Conservation (phyloP, 2,888 invertebrate species). For the Perizoma affinitatum region DNA sequence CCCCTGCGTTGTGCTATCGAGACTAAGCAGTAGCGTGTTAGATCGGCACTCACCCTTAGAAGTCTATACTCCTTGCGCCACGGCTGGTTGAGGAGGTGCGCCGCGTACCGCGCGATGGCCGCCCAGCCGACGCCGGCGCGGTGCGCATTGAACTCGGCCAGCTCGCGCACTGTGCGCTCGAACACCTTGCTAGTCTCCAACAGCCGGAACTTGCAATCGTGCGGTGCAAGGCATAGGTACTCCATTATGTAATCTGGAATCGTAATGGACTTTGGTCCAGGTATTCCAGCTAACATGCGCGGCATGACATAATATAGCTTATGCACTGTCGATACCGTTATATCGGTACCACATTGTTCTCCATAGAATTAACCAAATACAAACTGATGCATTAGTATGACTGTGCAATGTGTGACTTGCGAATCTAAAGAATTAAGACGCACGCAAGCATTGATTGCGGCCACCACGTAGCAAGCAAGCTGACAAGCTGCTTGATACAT, state of each 20-base stretch:
- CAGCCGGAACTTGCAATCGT: conserved; percentile 91
- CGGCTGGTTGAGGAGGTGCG: conserved; percentile 92
- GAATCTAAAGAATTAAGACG: too few relatives aligned
- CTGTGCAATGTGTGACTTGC: too few relatives aligned
- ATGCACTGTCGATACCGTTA: too few relatives aligned
- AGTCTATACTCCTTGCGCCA: conserved; percentile 93
- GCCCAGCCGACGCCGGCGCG: conserved; percentile 93
- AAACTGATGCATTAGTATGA: too few relatives aligned
- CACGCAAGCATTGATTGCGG: too few relatives aligned
- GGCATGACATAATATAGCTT: too few relatives aligned
- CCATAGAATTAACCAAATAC: too few relatives aligned
- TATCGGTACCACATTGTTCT: too few relatives aligned
- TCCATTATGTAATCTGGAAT: conserved; percentile 89
- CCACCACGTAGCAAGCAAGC: too few relatives aligned
- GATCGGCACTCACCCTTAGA: not conserved
- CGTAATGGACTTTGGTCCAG: not conserved
- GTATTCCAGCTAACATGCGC: too few relatives aligned
- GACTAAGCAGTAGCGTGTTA: not conserved
- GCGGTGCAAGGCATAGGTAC: conserved; percentile 90
- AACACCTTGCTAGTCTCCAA: conserved; percentile 90
- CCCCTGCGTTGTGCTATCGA: too few relatives aligned
- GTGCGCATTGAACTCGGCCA: conserved; percentile 91
- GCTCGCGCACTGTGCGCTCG: conserved; percentile 87
- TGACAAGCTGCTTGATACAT: too few relatives aligned
- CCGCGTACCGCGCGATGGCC: conserved; percentile 93